A percentile compares a stretch with the other conserved stretches of the same genome.
These are phyloP conservation scores for Drosophila siamana DNA, from an alignment of 2,888 invertebrate genomes.

Conservation along the genomic window DNA sequence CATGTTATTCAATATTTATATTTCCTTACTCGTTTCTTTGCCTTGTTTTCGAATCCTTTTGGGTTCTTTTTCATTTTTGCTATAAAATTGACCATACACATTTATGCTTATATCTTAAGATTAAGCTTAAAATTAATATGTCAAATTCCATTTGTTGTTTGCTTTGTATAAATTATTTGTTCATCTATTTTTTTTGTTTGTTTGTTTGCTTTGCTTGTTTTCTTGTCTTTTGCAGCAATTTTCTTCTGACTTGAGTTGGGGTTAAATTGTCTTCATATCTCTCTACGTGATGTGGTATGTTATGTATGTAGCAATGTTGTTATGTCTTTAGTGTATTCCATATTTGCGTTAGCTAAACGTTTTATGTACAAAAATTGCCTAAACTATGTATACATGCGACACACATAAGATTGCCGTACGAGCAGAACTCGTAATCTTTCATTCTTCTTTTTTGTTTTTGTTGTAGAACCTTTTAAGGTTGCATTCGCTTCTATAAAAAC, in stretches of 20 bases:
- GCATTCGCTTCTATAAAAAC: slow-evolving; percentile 26
- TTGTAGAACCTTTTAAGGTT: neutral
- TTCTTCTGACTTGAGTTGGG: slow-evolving; percentile 15
- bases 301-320: neutral
- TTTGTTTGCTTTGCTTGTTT: slow-evolving; percentile 1
- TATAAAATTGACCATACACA: slow-evolving; percentile 69
- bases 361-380: slow-evolving; percentile 74
- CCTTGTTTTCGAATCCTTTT: slow-evolving; percentile 29
- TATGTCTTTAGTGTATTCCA: slow-evolving; percentile 13
- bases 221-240: neutral
- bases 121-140: slow-evolving; percentile 51
- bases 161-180: slow-evolving; percentile 8
- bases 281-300: slow-evolving; percentile 1
- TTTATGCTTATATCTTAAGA: slow-evolving; percentile 42
- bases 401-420: slow-evolving; percentile 11
- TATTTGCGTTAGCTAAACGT: slow-evolving; percentile 49
- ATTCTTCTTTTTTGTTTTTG: too few relatives aligned
- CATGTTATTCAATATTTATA: slow-evolving; percentile 39
- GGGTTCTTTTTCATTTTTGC: slow-evolving; percentile 21
- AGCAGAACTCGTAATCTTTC: neutral
- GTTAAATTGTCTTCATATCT: slow-evolving; percentile 34
- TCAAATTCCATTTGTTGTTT: slow-evolving; percentile 53
- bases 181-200: slow-evolving; percentile 3
- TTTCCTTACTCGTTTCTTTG: slow-evolving; percentile 45
- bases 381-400: slow-evolving; percentile 52